phyloP scores from a whole-genome alignment of 2,113 vertebrate genomes.

The Microtus montanus region DNA sequence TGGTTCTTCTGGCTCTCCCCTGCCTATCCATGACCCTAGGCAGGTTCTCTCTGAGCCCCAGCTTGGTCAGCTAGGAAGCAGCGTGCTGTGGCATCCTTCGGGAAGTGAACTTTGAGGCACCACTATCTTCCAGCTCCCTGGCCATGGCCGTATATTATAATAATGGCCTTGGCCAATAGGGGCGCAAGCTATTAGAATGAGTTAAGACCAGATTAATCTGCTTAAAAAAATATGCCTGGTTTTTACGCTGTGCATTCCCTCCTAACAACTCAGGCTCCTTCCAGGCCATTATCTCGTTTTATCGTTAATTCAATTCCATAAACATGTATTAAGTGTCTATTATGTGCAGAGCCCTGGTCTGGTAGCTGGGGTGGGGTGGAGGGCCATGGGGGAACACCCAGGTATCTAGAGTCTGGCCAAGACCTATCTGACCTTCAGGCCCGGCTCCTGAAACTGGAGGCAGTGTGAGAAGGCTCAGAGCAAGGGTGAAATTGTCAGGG shows the following conservation, averaged over 20 bases:
- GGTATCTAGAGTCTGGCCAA: background rate
- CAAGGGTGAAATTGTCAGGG: background rate
- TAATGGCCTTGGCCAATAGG: slow-evolving; percentile 82
- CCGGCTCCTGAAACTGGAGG: background rate
- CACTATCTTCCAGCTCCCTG: slow-evolving; percentile 52
- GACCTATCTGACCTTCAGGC: slow-evolving; percentile 8
- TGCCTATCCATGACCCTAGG: background rate
- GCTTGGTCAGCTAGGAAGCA: background rate
- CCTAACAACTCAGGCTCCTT: slow-evolving; percentile 80
- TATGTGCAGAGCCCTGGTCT: slow-evolving; percentile 68
- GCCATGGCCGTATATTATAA: slow-evolving; percentile 78
- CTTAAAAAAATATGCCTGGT: slow-evolving; percentile 82
- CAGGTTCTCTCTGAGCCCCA: background rate
- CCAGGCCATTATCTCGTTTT: slow-evolving; percentile 82
- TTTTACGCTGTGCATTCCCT: slow-evolving; percentile 77
- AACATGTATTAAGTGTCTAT: slow-evolving; percentile 84
- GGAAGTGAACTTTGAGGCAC: slow-evolving; percentile 50
- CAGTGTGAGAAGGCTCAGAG: background rate
- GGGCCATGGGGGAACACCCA: background rate
- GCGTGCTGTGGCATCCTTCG: background rate
- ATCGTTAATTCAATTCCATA: slow-evolving; percentile 82
- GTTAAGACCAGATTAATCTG: slow-evolving; percentile 83
- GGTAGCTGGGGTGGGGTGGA: slow-evolving; percentile 58
- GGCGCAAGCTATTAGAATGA: slow-evolving; percentile 81
- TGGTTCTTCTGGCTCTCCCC: background rate